Evolutionary conservation across 1,140 invertebrate species (phyloP).

Genomic region (Yoshiicerus persimilis): DNA sequence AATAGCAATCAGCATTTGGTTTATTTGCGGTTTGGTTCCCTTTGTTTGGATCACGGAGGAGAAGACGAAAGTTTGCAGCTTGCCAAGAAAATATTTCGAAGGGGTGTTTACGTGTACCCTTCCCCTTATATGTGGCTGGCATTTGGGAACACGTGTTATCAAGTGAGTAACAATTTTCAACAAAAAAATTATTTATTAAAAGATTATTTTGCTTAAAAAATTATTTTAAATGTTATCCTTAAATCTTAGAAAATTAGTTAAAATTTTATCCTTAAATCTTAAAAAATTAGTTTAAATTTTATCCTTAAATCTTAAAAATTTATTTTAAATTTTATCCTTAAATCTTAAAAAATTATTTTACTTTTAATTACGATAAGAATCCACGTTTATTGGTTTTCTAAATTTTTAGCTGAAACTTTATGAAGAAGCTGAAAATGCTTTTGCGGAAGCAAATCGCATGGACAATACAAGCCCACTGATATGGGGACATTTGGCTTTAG

Average conservation of each 20-base stretch:
- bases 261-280: too few relatives aligned
- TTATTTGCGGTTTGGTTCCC: constrained; percentile 35
- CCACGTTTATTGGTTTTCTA: too few relatives aligned
- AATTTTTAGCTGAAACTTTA: constrained; percentile 50
- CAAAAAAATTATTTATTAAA: neutral
- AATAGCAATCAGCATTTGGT: constrained; percentile 40
- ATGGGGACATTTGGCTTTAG: constrained; percentile 55
- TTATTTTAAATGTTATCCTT: too few relatives aligned
- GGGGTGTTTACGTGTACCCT: constrained; percentile 47
- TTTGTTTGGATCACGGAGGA: constrained; percentile 14
- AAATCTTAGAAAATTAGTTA: too few relatives aligned
- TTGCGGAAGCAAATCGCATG: constrained; percentile 54
- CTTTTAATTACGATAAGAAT: too few relatives aligned
- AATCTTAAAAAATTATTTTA: too few relatives aligned
- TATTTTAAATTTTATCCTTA: too few relatives aligned
- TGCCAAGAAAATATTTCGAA: constrained; percentile 37
- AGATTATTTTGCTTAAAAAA: neutral
- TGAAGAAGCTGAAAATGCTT: constrained; percentile 52
- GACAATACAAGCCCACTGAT: constrained; percentile 52
- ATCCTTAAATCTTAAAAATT: too few relatives aligned
- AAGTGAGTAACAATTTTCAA: constrained; percentile 46
- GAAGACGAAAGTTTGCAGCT: neutral
- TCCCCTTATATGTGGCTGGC: constrained; percentile 53
- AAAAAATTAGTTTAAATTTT: too few relatives aligned
- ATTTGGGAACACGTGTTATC: constrained; percentile 52